A percentile compares a stretch with the other conserved stretches of the same genome.
phyloP scores from a whole-genome alignment of 1,140 invertebrate species.

The Asobara japonica region DNA sequence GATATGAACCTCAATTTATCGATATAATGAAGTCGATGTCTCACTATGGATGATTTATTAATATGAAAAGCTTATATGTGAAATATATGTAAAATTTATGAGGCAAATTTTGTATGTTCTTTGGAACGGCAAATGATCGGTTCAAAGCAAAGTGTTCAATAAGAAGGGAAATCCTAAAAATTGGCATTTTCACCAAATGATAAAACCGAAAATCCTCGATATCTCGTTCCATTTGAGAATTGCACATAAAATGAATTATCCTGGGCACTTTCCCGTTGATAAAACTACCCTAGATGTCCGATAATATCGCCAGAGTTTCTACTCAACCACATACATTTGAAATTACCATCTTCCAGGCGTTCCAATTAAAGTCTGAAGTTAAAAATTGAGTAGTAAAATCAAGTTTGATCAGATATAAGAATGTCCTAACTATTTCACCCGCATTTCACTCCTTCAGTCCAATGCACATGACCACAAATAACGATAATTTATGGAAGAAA shows the following conservation, averaged over 20 bases:
- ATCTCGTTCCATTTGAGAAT: background rate
- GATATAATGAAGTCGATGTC: no score
- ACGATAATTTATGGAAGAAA: no score
- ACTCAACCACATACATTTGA: background rate
- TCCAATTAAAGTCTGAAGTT: background rate
- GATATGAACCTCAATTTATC: no score
- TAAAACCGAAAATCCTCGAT: background rate
- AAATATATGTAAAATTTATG: no score
- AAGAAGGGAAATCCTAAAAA: no score
- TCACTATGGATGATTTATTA: no score
- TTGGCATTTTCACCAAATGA: background rate
- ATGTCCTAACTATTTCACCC: background rate
- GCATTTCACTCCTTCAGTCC: background rate
- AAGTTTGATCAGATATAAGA: background rate
- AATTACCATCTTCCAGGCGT: background rate
- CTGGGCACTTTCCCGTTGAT: background rate
- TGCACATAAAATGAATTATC: background rate
- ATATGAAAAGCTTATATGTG: no score
- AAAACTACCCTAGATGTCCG: background rate
- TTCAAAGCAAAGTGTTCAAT: no score
- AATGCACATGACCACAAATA: background rate
- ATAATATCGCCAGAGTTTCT: background rate
- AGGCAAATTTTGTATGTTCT: no score
- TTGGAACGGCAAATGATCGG: no score
- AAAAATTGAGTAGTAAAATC: conserved; percentile 10